Percentiles rank a stretch among this genome's conserved stretches.
phyloP scores from a whole-genome alignment of 2,888 invertebrate genomes.

The Melieria crassipennis region DNA sequence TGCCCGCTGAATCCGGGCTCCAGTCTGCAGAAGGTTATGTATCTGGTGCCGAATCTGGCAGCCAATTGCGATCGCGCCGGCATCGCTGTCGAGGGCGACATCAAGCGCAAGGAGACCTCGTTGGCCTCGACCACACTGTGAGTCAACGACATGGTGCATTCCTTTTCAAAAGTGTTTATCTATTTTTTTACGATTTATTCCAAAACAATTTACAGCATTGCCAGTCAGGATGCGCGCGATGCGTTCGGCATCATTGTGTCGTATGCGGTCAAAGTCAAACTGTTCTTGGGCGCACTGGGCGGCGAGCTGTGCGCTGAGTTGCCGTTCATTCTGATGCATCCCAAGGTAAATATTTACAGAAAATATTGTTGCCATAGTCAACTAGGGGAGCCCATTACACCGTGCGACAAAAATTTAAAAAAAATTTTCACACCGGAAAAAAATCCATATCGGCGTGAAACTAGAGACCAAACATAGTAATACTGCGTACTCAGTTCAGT shows the following conservation, averaged over 20 bases:
- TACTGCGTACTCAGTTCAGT: too few relatives aligned
- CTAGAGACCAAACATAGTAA: too few relatives aligned
- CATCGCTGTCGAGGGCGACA: slow-evolving; percentile 89
- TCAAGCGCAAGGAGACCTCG: slow-evolving; percentile 84
- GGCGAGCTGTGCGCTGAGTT: slow-evolving; percentile 92
- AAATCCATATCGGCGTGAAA: too few relatives aligned
- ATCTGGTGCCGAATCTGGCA: slow-evolving; percentile 80
- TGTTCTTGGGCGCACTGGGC: slow-evolving; percentile 91
- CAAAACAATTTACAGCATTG: slow-evolving; percentile 67
- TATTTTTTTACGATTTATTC: slow-evolving; percentile 19
- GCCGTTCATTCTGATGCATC: slow-evolving; percentile 92
- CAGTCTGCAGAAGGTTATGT: slow-evolving; percentile 85
- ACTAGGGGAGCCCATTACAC: too few relatives aligned
- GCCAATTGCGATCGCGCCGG: slow-evolving; percentile 87
- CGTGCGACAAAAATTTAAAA: too few relatives aligned
- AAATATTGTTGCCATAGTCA: background rate
- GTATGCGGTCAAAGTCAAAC: slow-evolving; percentile 93
- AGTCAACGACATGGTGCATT: slow-evolving; percentile 55
- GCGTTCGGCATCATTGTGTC: slow-evolving; percentile 96
- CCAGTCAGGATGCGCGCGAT: slow-evolving; percentile 85
- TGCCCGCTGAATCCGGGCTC: slow-evolving; percentile 65
- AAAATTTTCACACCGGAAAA: too few relatives aligned
- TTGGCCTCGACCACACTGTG: slow-evolving; percentile 93
- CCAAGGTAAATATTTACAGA: slow-evolving; percentile 71
- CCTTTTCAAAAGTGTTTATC: background rate